These are phyloP conservation scores for Sarcophilus harrisii DNA, from an alignment of 2,797 vertebrate species.

Conservation along the genomic window DNA sequence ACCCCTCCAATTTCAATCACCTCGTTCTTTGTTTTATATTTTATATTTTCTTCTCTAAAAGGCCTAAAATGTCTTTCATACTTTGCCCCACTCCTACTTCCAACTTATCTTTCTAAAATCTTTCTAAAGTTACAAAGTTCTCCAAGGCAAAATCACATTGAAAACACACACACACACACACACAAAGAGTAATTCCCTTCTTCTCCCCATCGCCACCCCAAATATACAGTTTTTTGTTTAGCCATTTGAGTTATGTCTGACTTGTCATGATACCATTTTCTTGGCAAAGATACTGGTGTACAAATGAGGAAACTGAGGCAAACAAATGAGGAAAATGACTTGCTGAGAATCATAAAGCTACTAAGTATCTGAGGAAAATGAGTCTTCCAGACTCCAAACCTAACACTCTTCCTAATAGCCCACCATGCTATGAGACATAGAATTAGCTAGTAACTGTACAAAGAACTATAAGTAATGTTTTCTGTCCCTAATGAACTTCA, in stretches of 20 bases:
- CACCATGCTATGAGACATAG: not conserved
- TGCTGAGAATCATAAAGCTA: not conserved
- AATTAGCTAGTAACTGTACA: not conserved
- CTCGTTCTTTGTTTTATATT: not conserved
- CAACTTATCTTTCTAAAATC: not conserved
- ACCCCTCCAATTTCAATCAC: not conserved
- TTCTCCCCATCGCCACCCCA: not conserved
- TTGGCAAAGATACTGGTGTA: not conserved
- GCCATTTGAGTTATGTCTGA: not conserved
- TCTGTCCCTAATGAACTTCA: not conserved
- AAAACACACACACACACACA: not conserved
- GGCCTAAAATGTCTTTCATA: not conserved
- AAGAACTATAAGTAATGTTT: not conserved
- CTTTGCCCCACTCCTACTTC: not conserved
- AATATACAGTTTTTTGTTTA: not conserved
- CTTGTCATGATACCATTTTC: not conserved
- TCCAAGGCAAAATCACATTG: not conserved
- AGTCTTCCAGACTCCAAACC: not conserved
- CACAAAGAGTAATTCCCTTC: not conserved
- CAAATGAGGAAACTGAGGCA: not conserved
- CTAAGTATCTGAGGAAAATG: not conserved
- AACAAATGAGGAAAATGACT: not conserved
- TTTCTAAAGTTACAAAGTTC: not conserved
- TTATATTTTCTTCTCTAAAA: not conserved
- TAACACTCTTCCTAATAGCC: not conserved